Evolutionary conservation across 2,888 invertebrate genomes (phyloP).

Genomic region (Pristionchus maxplancki): DNA sequence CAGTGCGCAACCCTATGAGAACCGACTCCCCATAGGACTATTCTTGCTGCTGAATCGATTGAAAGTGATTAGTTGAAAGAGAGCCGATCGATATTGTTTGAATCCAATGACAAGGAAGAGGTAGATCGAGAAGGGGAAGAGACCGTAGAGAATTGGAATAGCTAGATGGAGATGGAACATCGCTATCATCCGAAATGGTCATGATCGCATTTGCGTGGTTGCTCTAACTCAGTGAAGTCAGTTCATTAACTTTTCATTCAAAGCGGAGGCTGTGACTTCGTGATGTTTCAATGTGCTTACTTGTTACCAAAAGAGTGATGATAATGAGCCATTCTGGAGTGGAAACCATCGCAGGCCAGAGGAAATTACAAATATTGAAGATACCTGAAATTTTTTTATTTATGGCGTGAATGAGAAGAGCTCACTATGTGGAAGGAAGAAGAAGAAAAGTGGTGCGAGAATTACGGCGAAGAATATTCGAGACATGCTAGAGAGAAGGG

Average conservation of each 20-base stretch:
- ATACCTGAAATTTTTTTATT: no score
- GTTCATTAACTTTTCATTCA: neutral
- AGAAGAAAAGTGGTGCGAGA: neutral
- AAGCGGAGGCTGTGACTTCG: neutral
- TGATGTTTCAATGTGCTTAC: neutral
- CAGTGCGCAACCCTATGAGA: no score
- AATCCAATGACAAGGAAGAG: slow-evolving; percentile 14
- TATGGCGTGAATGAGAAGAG: no score
- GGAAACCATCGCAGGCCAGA: neutral
- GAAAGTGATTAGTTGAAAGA: neutral
- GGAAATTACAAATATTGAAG: neutral
- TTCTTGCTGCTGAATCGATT: neutral
- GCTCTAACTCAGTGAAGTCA: neutral
- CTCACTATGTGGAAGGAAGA: neutral
- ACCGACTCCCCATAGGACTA: neutral
- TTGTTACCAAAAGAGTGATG: neutral
- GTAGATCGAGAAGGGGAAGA: slow-evolving; percentile 6
- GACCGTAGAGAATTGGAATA: neutral
- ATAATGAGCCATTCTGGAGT: neutral
- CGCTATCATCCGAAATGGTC: neutral
- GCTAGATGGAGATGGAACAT: neutral
- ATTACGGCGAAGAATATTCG: neutral
- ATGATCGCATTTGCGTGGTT: neutral
- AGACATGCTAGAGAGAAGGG: neutral
- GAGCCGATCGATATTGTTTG: neutral